These are phyloP conservation scores for Gonocerus acuteangulatus DNA, from an alignment of 2,888 invertebrate species.

Conservation along the genomic window DNA sequence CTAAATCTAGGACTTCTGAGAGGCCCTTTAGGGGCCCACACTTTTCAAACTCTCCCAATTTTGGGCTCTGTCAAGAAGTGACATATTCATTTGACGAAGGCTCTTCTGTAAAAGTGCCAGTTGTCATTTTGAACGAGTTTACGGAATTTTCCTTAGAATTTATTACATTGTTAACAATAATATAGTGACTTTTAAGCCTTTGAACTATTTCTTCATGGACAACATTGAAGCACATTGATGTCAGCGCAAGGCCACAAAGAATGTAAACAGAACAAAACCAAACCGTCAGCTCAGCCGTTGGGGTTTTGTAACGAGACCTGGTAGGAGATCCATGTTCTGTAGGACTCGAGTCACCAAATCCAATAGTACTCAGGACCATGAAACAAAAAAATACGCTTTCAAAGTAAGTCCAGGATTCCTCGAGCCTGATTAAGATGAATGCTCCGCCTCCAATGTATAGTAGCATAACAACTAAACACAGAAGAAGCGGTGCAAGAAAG, in stretches of 20 bases:
- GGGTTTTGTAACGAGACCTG: constrained; percentile 20
- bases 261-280: constrained; percentile 87
- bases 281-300: constrained; percentile 50
- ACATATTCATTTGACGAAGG: constrained; percentile 11
- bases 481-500: constrained; percentile 79
- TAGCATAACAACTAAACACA: constrained; percentile 83
- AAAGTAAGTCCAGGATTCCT: constrained; percentile 74
- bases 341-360: constrained; percentile 57
- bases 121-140: constrained; percentile 26
- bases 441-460: constrained; percentile 87
- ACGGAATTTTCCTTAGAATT: constrained; percentile 28
- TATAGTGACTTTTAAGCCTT: constrained; percentile 59
- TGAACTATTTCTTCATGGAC: constrained; percentile 82
- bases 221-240: constrained; percentile 85
- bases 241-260: constrained; percentile 75
- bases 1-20: constrained; percentile 7
- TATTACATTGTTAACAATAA: constrained; percentile 18
- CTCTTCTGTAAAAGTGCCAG: constrained; percentile 18
- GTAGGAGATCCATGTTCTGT: constrained; percentile 30
- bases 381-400: constrained; percentile 93
- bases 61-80: constrained; percentile 21
- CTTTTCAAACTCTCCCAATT: constrained; percentile 33
- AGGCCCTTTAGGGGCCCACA: constrained; percentile 32
- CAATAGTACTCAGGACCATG: constrained; percentile 88
- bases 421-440: constrained; percentile 76